phyloP scores from a whole-genome alignment of 2,113 vertebrate genomes.

The Trogon surrucura region DNA sequence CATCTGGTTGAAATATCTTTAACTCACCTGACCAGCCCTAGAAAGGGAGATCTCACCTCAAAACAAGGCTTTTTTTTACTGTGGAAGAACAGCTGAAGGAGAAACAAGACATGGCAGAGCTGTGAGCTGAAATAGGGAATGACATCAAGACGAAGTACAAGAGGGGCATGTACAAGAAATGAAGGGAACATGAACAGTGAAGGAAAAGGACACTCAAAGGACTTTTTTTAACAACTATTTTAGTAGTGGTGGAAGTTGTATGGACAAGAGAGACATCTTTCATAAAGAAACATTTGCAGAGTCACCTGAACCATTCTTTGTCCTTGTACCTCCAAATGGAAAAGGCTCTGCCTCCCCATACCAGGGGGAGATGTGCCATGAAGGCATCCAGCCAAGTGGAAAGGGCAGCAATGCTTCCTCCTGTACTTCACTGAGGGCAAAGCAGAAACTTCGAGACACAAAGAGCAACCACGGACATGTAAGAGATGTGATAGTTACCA shows the following conservation, averaged over 20 bases:
- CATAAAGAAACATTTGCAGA: background rate
- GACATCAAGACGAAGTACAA: background rate
- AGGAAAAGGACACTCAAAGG: background rate
- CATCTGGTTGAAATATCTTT: background rate
- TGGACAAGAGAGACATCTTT: background rate
- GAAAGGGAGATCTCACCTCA: background rate
- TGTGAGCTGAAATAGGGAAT: background rate
- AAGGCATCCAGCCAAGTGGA: background rate
- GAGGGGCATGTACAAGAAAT: background rate
- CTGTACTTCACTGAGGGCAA: background rate
- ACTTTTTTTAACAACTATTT: background rate
- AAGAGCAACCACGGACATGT: background rate
- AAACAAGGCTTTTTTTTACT: background rate
- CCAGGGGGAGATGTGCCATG: accelerated
- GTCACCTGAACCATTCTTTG: background rate
- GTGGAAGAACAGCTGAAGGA: background rate
- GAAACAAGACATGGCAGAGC: background rate
- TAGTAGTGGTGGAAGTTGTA: background rate
- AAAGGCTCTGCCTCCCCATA: background rate
- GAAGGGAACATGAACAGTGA: background rate
- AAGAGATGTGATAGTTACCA: background rate
- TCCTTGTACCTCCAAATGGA: background rate
- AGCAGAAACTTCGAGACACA: background rate
- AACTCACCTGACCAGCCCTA: background rate
- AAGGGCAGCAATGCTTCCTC: background rate